These are phyloP conservation scores for Echinarachnius parma DNA, from an alignment of 53 echinoderm and acorn worm species.

Conservation along the genomic window DNA sequence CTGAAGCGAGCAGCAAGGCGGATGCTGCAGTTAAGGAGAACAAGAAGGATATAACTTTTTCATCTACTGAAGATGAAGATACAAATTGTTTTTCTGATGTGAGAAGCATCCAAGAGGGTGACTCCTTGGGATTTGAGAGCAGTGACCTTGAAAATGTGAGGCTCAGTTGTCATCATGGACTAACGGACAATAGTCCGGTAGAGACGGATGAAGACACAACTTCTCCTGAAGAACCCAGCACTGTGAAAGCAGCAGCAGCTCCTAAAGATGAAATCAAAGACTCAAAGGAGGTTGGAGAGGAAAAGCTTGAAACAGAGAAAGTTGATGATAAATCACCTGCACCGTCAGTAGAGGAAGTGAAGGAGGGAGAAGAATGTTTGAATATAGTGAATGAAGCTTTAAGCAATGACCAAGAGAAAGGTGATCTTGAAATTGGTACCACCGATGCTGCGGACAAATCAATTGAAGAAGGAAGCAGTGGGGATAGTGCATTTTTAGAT, in stretches of 20 bases:
- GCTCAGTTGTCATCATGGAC: too few species aligned
- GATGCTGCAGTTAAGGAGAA: neutral
- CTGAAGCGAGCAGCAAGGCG: constrained; percentile 18
- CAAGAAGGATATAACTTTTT: too few species aligned
- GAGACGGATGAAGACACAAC: constrained; percentile 37
- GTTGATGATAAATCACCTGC: too few species aligned
- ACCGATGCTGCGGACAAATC: constrained; percentile 38
- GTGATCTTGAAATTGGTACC: constrained; percentile 28
- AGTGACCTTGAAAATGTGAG: constrained; percentile 14
- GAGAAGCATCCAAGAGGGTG: constrained; percentile 23
- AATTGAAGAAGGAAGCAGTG: constrained; percentile 40
- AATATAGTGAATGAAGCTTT: constrained; percentile 29
- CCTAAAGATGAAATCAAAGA: neutral
- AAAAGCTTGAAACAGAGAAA: constrained; percentile 35
- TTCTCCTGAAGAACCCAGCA: constrained; percentile 4
- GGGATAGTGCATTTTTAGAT: constrained; percentile 44
- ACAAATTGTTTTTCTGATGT: constrained; percentile 29
- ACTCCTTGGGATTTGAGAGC: constrained; percentile 29
- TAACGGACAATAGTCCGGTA: neutral
- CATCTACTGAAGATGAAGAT: constrained; percentile 39
- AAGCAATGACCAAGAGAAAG: constrained; percentile 11
- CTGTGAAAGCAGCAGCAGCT: neutral
- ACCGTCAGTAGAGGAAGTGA: constrained; percentile 17
- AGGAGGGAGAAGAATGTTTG: constrained; percentile 19
- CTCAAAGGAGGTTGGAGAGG: neutral